Evolutionary conservation across 1,140 invertebrate genomes (phyloP).

Genomic region (Chlorops oryzae): DNA sequence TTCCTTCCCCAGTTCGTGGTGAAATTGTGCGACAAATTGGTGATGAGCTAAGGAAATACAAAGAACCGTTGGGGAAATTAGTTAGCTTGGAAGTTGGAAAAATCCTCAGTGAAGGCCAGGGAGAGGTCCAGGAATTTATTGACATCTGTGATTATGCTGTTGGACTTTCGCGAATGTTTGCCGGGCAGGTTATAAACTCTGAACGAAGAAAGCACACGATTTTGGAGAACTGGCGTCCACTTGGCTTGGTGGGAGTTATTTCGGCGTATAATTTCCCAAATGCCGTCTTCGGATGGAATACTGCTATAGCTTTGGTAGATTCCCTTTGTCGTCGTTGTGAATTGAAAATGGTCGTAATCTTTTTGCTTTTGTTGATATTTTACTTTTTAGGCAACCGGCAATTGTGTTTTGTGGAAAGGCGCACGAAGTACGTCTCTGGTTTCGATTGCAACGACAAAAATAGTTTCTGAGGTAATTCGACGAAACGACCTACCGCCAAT

Average conservation of each 20-base stretch:
- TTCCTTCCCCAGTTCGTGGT: slow-evolving; percentile 84
- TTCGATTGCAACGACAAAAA: slow-evolving; percentile 89
- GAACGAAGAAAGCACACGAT: slow-evolving; percentile 87
- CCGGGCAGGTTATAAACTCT: slow-evolving; percentile 82
- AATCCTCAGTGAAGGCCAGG: slow-evolving; percentile 82
- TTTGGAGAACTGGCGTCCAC: slow-evolving; percentile 90
- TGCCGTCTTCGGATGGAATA: slow-evolving; percentile 98
- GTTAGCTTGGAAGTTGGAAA: slow-evolving; percentile 93
- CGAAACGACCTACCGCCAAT: slow-evolving; percentile 86
- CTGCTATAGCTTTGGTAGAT: slow-evolving; percentile 79
- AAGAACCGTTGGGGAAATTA: slow-evolving; percentile 79
- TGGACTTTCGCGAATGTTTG: slow-evolving; percentile 86
- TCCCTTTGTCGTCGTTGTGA: slow-evolving; percentile 4
- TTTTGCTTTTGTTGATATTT: too few species aligned
- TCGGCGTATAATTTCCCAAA: slow-evolving; percentile 99
- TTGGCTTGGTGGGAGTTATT: slow-evolving; percentile 91
- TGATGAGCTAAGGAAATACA: slow-evolving; percentile 79
- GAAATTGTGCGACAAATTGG: slow-evolving; percentile 96
- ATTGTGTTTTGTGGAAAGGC: slow-evolving; percentile 92
- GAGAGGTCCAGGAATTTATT: slow-evolving; percentile 96
- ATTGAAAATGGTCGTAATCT: too few species aligned
- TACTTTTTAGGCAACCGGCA: slow-evolving; percentile 54
- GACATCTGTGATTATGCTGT: slow-evolving; percentile 98
- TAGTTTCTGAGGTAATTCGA: slow-evolving; percentile 70
- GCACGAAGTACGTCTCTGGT: slow-evolving; percentile 85